A percentile compares a stretch with the other conserved stretches of the same genome.
Conservation (phyloP, 2,113 vertebrate genomes). For the Silurus meridionalis region DNA sequence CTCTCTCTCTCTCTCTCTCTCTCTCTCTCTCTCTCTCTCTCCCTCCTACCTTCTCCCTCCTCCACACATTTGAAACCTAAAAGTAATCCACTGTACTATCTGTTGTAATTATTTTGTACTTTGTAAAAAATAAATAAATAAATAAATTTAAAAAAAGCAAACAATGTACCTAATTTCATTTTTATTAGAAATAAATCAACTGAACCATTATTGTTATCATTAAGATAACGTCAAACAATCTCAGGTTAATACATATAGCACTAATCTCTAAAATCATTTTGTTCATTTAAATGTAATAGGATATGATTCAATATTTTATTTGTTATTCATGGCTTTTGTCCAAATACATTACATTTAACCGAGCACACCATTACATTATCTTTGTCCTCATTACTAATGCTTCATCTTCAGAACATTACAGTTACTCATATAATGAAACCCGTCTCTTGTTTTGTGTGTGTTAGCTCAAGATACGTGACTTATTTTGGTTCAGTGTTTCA, state of each 20-base stretch:
- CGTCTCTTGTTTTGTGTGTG: neutral
- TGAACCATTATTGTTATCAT: neutral
- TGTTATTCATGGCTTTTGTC: slow-evolving; percentile 9
- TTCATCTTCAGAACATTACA: neutral
- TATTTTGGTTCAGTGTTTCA: neutral
- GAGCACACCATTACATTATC: neutral
- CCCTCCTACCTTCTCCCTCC: too few species aligned
- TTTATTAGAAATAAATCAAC: neutral
- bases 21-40: neutral
- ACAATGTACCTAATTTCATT: neutral
- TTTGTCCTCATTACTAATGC: neutral
- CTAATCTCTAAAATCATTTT: neutral
- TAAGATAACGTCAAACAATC: neutral
- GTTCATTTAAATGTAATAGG: neutral
- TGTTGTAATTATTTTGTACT: neutral
- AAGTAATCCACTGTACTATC: neutral
- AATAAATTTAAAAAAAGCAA: neutral
- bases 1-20: neutral
- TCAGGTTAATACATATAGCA: neutral
- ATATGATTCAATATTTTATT: neutral
- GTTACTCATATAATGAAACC: neutral
- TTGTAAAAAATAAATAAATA: neutral
- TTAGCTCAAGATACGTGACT: neutral
- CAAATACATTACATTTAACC: slow-evolving; percentile 13
- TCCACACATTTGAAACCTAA: neutral